These are phyloP conservation scores for Neocloeon triangulifer DNA, from an alignment of 1,140 invertebrate species.

Conservation along the genomic window DNA sequence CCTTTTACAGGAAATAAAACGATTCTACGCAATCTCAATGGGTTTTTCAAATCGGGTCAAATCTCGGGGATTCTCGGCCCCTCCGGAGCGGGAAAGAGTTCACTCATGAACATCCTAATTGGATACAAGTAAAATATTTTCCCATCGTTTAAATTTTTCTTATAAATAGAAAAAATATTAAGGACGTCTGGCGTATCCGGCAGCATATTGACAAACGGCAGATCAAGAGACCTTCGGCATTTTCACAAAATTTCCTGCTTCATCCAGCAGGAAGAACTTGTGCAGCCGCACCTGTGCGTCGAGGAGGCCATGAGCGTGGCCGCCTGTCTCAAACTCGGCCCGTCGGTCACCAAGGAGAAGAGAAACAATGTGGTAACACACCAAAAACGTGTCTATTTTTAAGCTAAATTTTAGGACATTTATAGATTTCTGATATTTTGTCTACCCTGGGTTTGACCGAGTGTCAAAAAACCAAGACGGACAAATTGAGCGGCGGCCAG, in stretches of 20 bases:
- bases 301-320: slow-evolving; percentile 65
- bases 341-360: slow-evolving; percentile 35
- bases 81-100: slow-evolving; percentile 70
- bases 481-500: slow-evolving; percentile 34
- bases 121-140: slow-evolving; percentile 46
- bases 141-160: background rate
- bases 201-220: slow-evolving; percentile 48
- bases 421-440: slow-evolving; percentile 19
- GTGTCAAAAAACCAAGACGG: slow-evolving; percentile 23
- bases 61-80: slow-evolving; percentile 76
- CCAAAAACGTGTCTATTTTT: too few species aligned
- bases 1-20: slow-evolving; percentile 20
- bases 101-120: slow-evolving; percentile 48
- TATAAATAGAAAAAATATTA: too few species aligned
- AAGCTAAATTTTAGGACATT: too few species aligned
- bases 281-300: slow-evolving; percentile 56
- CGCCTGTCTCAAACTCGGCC: slow-evolving; percentile 68
- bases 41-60: slow-evolving; percentile 48
- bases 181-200: slow-evolving; percentile 36
- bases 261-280: slow-evolving; percentile 75
- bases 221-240: slow-evolving; percentile 35
- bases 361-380: slow-evolving; percentile 48
- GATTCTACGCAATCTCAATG: slow-evolving; percentile 55
- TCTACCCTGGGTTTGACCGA: slow-evolving; percentile 18
- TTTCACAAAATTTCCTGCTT: slow-evolving; percentile 61